Conservation (phyloP, 2,888 invertebrate species). For the Caenorhabditis sp. region DNA sequence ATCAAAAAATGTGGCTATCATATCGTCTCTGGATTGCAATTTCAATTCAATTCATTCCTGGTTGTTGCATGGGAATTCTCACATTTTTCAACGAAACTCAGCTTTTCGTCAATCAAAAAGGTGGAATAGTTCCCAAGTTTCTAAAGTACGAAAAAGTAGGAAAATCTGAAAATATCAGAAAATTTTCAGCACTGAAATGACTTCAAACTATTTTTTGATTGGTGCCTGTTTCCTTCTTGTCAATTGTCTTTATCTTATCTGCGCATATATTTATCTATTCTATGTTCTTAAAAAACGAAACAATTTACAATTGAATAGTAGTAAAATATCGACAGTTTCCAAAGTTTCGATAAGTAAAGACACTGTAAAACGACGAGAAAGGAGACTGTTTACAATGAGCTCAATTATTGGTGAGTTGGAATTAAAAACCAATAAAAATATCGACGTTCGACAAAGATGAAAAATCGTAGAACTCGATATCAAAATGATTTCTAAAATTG, state of each 20-base stretch:
- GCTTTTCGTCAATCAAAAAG: conserved; percentile 28
- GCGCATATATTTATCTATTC: neutral
- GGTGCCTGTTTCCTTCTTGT: neutral
- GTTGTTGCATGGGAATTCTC: conserved; percentile 15
- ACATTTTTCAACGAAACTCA: conserved; percentile 32
- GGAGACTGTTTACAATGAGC: conserved; percentile 8
- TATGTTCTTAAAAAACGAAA: neutral
- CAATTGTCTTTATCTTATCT: neutral
- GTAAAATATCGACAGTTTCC: neutral
- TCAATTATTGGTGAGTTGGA: conserved; percentile 6
- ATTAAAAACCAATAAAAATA: neutral
- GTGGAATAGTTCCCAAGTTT: conserved; percentile 30
- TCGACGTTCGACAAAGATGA: too few relatives aligned
- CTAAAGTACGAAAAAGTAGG: conserved; percentile 9
- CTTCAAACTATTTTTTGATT: neutral
- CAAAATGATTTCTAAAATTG: too few relatives aligned
- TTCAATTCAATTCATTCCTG: conserved; percentile 18
- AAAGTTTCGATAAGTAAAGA: neutral
- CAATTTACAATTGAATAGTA: neutral
- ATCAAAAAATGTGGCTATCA: neutral
- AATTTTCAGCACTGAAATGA: neutral
- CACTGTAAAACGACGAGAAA: neutral
- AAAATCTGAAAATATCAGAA: neutral
- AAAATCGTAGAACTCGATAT: too few relatives aligned
- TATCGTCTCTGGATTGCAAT: conserved; percentile 32